Percentiles rank a stretch among this genome's conserved stretches.
phyloP scores from a whole-genome alignment of 2,113 vertebrate genomes.

The Porphyrio hochstetteri region DNA sequence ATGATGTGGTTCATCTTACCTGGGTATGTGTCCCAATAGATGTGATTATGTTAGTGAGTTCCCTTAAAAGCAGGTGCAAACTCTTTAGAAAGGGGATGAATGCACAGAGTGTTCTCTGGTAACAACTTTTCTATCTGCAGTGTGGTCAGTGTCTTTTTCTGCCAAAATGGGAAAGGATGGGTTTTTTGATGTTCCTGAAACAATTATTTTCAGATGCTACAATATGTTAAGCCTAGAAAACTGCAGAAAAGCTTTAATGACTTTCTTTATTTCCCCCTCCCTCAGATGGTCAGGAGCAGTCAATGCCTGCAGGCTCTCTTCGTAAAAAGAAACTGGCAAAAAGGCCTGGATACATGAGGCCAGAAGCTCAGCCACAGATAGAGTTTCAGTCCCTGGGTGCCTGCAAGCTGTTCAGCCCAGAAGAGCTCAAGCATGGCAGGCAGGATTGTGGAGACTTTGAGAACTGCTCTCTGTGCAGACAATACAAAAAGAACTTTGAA shows the following conservation, averaged over 20 bases:
- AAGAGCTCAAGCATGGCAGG: background rate
- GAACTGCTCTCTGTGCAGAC: background rate
- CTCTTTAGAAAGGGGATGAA: background rate
- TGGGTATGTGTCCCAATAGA: background rate
- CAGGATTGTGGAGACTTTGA: background rate
- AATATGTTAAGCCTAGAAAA: background rate
- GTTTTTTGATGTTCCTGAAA: background rate
- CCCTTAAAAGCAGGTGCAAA: background rate
- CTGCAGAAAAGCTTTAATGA: background rate
- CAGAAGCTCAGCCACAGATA: conserved; percentile 24
- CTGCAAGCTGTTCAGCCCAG: background rate
- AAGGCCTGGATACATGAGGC: conserved; percentile 84
- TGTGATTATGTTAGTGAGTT: background rate
- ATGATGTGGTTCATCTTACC: background rate
- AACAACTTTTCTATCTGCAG: background rate
- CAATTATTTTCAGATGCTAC: background rate
- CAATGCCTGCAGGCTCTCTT: conserved; percentile 9
- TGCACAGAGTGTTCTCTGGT: background rate
- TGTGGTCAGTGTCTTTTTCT: background rate
- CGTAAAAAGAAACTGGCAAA: conserved; percentile 75
- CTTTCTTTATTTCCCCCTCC: conserved; percentile 16
- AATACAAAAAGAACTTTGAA: background rate
- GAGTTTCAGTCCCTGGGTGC: background rate
- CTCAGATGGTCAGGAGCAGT: conserved; percentile 51
- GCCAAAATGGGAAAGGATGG: background rate